phyloP scores from a whole-genome alignment of 2,113 vertebrate species.

The Microcebus murinus region DNA sequence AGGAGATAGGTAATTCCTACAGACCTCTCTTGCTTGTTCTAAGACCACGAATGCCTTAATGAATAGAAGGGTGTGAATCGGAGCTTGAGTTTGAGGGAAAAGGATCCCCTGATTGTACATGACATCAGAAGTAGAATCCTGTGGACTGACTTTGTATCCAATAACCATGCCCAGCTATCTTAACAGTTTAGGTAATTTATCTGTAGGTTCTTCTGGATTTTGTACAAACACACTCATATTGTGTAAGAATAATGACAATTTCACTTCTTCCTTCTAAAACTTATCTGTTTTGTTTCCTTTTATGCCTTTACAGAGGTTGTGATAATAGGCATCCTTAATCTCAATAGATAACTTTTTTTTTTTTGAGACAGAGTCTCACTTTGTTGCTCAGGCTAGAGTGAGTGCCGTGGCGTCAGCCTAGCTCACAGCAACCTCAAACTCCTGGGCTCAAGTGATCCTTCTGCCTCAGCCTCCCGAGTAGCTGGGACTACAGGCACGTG shows the following conservation, averaged over 20 bases:
- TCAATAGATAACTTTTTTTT: background rate
- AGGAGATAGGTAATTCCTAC: background rate
- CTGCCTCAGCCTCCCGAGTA: too few species aligned
- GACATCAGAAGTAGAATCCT: background rate
- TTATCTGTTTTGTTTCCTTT: background rate
- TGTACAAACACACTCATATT: background rate
- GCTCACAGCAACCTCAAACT: too few species aligned
- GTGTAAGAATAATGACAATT: background rate
- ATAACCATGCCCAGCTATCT: background rate
- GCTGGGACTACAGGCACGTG: too few species aligned
- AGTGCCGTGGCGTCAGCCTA: too few species aligned
- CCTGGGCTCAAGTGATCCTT: too few species aligned
- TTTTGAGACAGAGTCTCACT: too few species aligned
- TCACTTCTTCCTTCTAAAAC: background rate
- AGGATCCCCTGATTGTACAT: background rate
- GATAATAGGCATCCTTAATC: background rate
- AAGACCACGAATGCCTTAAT: background rate
- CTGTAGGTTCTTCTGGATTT: background rate
- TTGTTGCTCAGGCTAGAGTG: too few species aligned
- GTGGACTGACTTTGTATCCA: background rate
- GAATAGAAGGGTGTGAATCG: background rate
- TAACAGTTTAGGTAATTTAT: background rate
- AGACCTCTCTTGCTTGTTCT: background rate
- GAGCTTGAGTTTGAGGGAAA: background rate
- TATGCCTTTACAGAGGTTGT: background rate